Evolutionary conservation across 2,113 vertebrate species (phyloP).

Genomic region (Odontesthes bonariensis): DNA sequence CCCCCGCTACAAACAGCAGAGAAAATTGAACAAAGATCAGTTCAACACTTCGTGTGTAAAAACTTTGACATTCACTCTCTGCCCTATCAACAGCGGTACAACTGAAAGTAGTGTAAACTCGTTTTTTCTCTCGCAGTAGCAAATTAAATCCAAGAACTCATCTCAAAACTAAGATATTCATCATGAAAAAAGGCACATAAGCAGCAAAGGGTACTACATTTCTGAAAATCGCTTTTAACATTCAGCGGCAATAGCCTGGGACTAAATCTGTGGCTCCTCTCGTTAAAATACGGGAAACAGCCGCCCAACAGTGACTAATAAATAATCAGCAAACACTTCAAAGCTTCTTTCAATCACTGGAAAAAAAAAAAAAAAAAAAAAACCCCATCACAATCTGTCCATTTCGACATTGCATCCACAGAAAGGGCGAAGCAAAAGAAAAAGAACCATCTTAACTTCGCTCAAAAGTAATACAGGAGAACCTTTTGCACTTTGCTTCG

Average conservation of each 20-base stretch:
- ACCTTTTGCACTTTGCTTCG: constrained; percentile 21
- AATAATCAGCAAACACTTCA: constrained; percentile 58
- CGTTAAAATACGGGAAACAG: constrained; percentile 15
- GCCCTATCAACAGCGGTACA: constrained; percentile 33
- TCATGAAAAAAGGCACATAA: constrained; percentile 71
- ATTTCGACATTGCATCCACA: constrained; percentile 38
- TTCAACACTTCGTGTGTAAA: constrained; percentile 38
- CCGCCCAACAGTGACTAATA: constrained; percentile 54
- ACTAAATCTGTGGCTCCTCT: constrained; percentile 31
- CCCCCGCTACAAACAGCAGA: constrained; percentile 36
- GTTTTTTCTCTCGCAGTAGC: constrained; percentile 26
- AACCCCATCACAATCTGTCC: constrained; percentile 26
- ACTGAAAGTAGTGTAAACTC: constrained; percentile 38
- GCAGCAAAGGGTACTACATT: constrained; percentile 56
- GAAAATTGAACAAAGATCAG: constrained; percentile 12
- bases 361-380: constrained; percentile 26
- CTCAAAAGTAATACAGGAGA: constrained; percentile 7
- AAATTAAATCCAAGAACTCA: constrained; percentile 36
- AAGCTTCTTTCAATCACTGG: constrained; percentile 31
- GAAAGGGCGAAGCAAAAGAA: neutral
- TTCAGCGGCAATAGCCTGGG: constrained; percentile 24
- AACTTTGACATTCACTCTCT: constrained; percentile 59
- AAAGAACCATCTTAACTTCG: neutral
- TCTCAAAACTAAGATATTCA: constrained; percentile 6
- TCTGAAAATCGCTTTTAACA: constrained; percentile 39